Percentiles rank a stretch among this genome's conserved stretches.
Evolutionary conservation across 2,888 invertebrate species (phyloP).

Genomic region (Tetropium fuscum): DNA sequence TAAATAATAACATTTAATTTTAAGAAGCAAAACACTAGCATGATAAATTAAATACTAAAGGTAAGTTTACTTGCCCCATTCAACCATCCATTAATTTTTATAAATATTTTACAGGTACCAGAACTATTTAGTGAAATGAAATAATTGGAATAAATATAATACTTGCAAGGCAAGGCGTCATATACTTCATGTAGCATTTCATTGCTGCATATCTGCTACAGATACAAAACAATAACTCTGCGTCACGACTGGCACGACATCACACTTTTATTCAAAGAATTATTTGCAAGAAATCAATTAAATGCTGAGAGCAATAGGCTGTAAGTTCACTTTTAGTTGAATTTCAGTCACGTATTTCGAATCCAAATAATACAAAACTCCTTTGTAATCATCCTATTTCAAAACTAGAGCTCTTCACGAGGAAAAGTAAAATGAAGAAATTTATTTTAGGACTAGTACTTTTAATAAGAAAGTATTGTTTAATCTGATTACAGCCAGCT

Average conservation of each 20-base stretch:
- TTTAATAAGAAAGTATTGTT: slow-evolving; percentile 7
- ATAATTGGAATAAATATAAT: no score
- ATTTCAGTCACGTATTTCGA: slow-evolving; percentile 17
- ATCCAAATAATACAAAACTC: slow-evolving; percentile 1
- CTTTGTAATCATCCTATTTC: slow-evolving; percentile 8
- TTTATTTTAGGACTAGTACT: slow-evolving; percentile 12
- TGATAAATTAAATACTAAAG: no score
- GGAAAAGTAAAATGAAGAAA: slow-evolving; percentile 14
- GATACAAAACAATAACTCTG: slow-evolving; percentile 18
- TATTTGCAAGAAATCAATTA: slow-evolving; percentile 22
- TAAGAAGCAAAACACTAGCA: no score
- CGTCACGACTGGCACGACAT: slow-evolving; percentile 18
- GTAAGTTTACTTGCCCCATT: no score
- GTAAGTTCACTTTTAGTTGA: slow-evolving; percentile 18
- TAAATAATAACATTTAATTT: no score
- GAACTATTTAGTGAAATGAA: no score
- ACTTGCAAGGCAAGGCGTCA: no score
- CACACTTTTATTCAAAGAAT: slow-evolving; percentile 8
- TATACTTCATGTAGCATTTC: no score
- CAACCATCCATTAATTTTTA: no score
- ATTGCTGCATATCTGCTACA: slow-evolving; percentile 2
- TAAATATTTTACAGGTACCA: no score
- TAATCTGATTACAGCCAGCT: neutral
- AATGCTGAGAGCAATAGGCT: slow-evolving; percentile 15
- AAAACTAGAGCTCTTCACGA: neutral